Evolutionary conservation across 2,888 invertebrate species (phyloP), one percentile per base, ranked within the genome.

Genomic region (Andrena fulva): DNA sequence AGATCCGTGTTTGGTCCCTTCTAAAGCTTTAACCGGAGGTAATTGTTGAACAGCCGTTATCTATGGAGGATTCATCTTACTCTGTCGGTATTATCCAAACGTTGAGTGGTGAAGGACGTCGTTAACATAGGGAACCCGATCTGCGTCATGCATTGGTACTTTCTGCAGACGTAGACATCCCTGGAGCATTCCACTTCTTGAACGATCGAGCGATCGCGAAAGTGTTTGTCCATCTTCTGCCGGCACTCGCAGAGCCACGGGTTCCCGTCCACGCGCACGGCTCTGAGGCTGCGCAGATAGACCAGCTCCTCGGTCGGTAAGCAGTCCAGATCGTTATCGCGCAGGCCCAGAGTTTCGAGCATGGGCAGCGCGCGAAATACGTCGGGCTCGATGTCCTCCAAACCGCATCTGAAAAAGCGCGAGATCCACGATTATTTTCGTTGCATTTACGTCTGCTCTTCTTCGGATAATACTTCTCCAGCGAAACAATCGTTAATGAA

Each of bases 181-280:
- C 54, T 75, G 0, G 52, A n/a, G 33, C 88, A 89, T 7, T 78
- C 70, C 2, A 20, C 29, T 48, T 83, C 89, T 8, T 87, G 83
- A 1, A 83, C 33, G 42, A 91, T 88, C 2, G 54, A 75, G 1
- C 81, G 82, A 1, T 80, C 76, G 4, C 71, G 78, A 5, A 92
- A 86, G 29, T 89, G 91, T 16, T 63, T 67, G 1, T 87, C 83
- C 8, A 92, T 54, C 16, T 73, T 78, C 4, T 67, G 56, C 16
- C 87, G 82, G 29, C 92, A 92, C 10, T 89, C 89, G 83, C 92
- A 92, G 0, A 91, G 77, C 92, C 92, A 92, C 0, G 92, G 92
- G 60, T 92, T 92, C 1, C 89, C 84, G 24, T 88, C 91, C 48
- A 92, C 89, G 7, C 85, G 86, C 16, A 91, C 82, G 8, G 77